Evolutionary conservation across 2,113 vertebrate species (phyloP), one percentile per base, ranked within the genome.

Genomic region (Leptocoma aspasia): DNA sequence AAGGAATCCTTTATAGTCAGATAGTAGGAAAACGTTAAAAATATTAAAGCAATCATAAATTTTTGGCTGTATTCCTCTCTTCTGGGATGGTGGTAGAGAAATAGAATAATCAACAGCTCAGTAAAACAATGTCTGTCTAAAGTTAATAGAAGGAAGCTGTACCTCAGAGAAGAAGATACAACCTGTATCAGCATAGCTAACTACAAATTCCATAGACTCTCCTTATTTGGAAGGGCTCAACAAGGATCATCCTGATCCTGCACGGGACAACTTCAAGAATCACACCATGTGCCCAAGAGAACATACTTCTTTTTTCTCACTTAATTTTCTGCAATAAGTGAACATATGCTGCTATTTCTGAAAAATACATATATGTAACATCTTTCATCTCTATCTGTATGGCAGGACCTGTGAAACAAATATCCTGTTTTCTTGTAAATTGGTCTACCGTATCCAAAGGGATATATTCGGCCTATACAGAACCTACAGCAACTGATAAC

Each of bases 221-320:
- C 11, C 24, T 47, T 39, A 5, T 53, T 68, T 60, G 28, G 13
- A 68, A 47, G 20, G 20, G 1, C 11, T 6, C 28, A 9, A 9
- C 13, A 18, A 60, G 9, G 9, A 60, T 35, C 19, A 37, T 50
- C 9, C 37, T 28, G 22, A 26, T 37, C 11, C 22, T 52, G 27
- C 23, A 59, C 0, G 0, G 28, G 8, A 37, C 44, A 81, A 45
- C 19, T 2, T 1, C 37, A 59, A 44, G 33, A 59, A 59, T 65
- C 27, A 50, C 23, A 52, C 7, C 18, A 16, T 33, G 22, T 33
- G 22, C 27, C 35, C 66, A 28, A 53, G 45, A 39, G 7, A 39
- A n/a, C 0, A 0, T n/a, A 17, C 2, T 69, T 54, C 3, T 54
- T 81, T 70, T 73, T 49, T 19, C 9, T 61, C 5, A 16, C 4